Conservation (phyloP, 2,113 vertebrate genomes). For the Centropristis striata region DNA sequence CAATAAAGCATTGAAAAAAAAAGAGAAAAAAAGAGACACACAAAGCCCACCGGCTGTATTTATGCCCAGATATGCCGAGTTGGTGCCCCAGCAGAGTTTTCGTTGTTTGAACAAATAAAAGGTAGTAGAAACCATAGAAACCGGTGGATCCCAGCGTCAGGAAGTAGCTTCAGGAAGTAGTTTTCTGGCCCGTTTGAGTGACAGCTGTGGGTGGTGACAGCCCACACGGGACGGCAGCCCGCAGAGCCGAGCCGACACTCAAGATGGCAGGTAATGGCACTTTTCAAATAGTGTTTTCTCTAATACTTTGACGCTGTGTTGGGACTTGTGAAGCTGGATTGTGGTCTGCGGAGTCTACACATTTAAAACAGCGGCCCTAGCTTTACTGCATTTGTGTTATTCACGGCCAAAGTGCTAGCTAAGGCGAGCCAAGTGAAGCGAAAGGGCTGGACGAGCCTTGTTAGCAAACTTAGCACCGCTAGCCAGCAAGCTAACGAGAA, state of each 20-base stretch:
- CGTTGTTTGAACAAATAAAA: slow-evolving; percentile 24
- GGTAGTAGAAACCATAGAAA: background rate
- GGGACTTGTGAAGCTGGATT: accelerated
- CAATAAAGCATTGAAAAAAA: too few relatives aligned
- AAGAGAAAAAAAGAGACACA: too few relatives aligned
- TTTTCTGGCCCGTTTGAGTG: slow-evolving; percentile 75
- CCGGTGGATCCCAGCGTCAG: slow-evolving; percentile 39
- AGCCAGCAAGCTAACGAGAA: slow-evolving; percentile 66
- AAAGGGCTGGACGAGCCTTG: slow-evolving; percentile 70
- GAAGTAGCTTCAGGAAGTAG: slow-evolving; percentile 84
- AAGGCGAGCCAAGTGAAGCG: slow-evolving; percentile 59
- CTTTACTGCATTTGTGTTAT: background rate
- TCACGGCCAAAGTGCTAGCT: slow-evolving; percentile 21
- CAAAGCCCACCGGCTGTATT: slow-evolving; percentile 38
- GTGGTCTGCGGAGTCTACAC: accelerated
- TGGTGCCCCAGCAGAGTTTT: slow-evolving; percentile 16
- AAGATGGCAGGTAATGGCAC: slow-evolving; percentile 89
- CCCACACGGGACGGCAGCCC: slow-evolving; percentile 82
- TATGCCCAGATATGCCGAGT: slow-evolving; percentile 47
- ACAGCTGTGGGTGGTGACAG: slow-evolving; percentile 84
- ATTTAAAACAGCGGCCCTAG: accelerated
- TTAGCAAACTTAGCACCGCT: slow-evolving; percentile 74
- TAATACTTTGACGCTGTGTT: background rate
- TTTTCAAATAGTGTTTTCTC: slow-evolving; percentile 62
- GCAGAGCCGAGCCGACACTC: slow-evolving; percentile 80